phyloP scores from a whole-genome alignment of 2,888 invertebrate species.

The Panorpa germanica region DNA sequence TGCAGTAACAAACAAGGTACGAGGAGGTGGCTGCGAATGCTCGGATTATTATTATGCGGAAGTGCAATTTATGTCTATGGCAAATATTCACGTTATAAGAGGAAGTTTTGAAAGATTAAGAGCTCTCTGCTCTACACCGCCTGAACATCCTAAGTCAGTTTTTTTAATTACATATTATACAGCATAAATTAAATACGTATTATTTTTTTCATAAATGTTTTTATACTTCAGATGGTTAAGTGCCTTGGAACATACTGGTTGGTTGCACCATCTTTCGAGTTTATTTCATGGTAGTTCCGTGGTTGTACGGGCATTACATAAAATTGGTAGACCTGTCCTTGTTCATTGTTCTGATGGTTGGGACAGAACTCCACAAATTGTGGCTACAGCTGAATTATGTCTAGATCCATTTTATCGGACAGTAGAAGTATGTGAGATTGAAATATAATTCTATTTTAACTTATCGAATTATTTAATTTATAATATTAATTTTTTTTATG shows the following conservation, averaged over 20 bases:
- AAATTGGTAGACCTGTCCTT: constrained; percentile 72
- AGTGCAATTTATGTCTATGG: constrained; percentile 92
- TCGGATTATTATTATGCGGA: constrained; percentile 92
- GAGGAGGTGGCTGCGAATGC: constrained; percentile 94
- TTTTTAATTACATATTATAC: constrained; percentile 8
- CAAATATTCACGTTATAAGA: constrained; percentile 92
- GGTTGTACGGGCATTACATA: constrained; percentile 61
- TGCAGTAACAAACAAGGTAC: constrained; percentile 88
- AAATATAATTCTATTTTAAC: constrained; percentile 2
- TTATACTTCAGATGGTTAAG: constrained; percentile 61
- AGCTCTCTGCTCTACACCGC: constrained; percentile 54
- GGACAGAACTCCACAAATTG: constrained; percentile 96
- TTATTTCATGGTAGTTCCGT: constrained; percentile 64
- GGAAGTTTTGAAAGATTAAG: constrained; percentile 81
- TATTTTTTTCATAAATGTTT: neutral
- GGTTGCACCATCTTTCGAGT: constrained; percentile 80
- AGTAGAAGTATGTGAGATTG: constrained; percentile 40
- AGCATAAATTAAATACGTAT: too few relatives aligned
- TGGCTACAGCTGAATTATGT: constrained; percentile 78
- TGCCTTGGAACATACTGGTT: constrained; percentile 71
- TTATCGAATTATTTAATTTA: constrained; percentile 2
- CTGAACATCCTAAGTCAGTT: constrained; percentile 59
- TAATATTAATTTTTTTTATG: constrained; percentile 1
- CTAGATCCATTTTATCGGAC: constrained; percentile 92
- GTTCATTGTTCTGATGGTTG: constrained; percentile 98